Evolutionary conservation across 1,140 invertebrate genomes (phyloP).

Genomic region (Agraylea sexmaculata): DNA sequence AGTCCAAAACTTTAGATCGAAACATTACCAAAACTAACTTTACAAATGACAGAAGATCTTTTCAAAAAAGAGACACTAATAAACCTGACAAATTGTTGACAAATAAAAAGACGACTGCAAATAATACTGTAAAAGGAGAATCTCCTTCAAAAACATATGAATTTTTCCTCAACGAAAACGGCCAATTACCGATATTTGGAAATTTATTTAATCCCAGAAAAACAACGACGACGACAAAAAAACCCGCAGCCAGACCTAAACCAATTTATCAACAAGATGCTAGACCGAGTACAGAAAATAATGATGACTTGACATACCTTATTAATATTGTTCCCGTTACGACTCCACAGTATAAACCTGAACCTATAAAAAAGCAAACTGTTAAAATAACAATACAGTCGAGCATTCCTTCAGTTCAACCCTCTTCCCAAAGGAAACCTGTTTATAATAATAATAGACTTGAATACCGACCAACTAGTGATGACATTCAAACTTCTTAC

Average conservation of each 20-base stretch:
- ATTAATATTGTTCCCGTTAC: constrained; percentile 21
- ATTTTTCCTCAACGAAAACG: constrained; percentile 12
- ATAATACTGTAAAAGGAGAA: neutral
- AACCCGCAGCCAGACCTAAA: constrained; percentile 15
- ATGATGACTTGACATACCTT: constrained; percentile 16
- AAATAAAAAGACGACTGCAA: constrained; percentile 3
- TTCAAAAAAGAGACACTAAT: constrained; percentile 1
- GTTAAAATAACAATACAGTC: constrained; percentile 20
- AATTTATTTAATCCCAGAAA: constrained; percentile 12
- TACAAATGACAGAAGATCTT: constrained; percentile 12
- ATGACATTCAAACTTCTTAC: constrained; percentile 5
- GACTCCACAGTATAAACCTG: constrained; percentile 16
- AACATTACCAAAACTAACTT: constrained; percentile 19
- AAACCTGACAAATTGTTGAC: neutral
- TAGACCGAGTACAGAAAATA: constrained; percentile 10
- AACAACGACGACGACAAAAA: constrained; percentile 11
- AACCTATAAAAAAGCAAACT: constrained; percentile 12
- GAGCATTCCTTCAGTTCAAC: constrained; percentile 6
- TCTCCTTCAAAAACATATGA: constrained; percentile 17
- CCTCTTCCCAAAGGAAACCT: constrained; percentile 16
- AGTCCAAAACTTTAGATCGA: constrained; percentile 7
- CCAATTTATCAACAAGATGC: constrained; percentile 10
- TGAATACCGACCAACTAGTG: constrained; percentile 16
- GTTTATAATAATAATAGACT: constrained; percentile 20
- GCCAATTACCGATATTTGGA: constrained; percentile 16